Evolutionary conservation across 1,140 invertebrate species (phyloP).

Genomic region (Micrasema longulum): DNA sequence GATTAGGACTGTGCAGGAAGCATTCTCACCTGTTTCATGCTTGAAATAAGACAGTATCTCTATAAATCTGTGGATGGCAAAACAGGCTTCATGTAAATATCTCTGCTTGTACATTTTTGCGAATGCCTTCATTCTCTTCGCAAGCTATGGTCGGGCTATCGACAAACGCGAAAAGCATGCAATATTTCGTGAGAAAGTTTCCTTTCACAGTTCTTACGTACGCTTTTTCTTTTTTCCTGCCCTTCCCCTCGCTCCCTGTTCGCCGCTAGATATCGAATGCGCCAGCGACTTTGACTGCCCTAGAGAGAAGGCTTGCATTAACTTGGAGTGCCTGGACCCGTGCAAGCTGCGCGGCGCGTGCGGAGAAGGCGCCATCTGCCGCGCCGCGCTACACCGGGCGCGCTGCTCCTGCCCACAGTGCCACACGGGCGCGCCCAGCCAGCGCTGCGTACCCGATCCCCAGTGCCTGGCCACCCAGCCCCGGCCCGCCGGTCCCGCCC

Average conservation of each 20-base stretch:
- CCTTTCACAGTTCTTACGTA: conserved; percentile 81
- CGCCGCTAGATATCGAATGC: conserved; percentile 85
- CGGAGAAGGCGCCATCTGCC: conserved; percentile 89
- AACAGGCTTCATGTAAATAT: conserved; percentile 70
- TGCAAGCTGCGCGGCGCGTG: conserved; percentile 89
- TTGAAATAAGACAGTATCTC: conserved; percentile 53
- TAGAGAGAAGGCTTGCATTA: conserved; percentile 90
- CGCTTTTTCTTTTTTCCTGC: conserved; percentile 78
- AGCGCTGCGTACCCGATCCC: conserved; percentile 80
- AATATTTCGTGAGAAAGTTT: conserved; percentile 80
- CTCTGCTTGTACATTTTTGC: conserved; percentile 66
- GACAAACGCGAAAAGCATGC: conserved; percentile 73
- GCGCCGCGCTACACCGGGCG: conserved; percentile 83
- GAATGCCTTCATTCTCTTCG: conserved; percentile 55
- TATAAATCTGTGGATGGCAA: conserved; percentile 50
- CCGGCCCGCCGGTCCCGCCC: conserved; percentile 64
- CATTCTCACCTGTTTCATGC: conserved; percentile 73
- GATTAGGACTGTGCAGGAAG: conserved; percentile 74
- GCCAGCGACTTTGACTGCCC: conserved; percentile 90
- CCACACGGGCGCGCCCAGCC: conserved; percentile 82
- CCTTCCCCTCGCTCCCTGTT: conserved; percentile 61
- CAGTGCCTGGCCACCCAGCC: conserved; percentile 72
- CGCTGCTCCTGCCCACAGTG: conserved; percentile 89
- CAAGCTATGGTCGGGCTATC: conserved; percentile 55
- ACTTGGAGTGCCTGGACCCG: conserved; percentile 87